Percentiles rank a stretch among this genome's conserved stretches.
Evolutionary conservation across 1,140 invertebrate species (phyloP).

Genomic region (Bombus impatiens): DNA sequence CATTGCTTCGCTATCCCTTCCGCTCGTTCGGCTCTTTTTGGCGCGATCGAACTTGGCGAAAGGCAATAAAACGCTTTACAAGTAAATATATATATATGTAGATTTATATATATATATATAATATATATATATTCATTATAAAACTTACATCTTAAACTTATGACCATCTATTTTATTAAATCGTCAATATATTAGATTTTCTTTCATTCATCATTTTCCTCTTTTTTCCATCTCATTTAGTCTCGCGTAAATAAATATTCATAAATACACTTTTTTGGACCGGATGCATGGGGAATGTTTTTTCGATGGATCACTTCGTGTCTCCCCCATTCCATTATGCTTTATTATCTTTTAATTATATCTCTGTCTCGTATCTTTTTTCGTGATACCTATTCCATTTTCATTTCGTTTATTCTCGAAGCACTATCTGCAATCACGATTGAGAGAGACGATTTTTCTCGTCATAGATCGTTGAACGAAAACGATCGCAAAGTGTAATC

Average conservation of each 20-base stretch:
- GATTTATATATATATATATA: neutral
- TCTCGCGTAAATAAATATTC: slow-evolving; percentile 75
- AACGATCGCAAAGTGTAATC: neutral
- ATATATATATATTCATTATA: slow-evolving; percentile 67
- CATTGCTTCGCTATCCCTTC: slow-evolving; percentile 59
- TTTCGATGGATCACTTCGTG: slow-evolving; percentile 29
- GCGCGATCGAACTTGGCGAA: slow-evolving; percentile 58
- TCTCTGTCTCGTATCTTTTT: neutral
- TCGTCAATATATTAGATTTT: slow-evolving; percentile 79
- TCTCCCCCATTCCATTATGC: neutral
- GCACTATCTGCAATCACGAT: neutral
- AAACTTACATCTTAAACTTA: slow-evolving; percentile 73
- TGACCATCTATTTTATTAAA: slow-evolving; percentile 65
- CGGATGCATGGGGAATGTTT: slow-evolving; percentile 47
- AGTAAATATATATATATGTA: slow-evolving; percentile 29
- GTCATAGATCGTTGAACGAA: neutral
- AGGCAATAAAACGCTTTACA: slow-evolving; percentile 62
- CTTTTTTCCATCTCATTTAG: slow-evolving; percentile 56
- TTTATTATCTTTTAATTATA: neutral
- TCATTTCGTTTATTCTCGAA: neutral
- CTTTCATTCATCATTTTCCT: slow-evolving; percentile 51
- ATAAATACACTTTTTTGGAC: slow-evolving; percentile 69
- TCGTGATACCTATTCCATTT: neutral
- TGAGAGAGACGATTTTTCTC: neutral
- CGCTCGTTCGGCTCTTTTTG: slow-evolving; percentile 55